Percentiles rank a stretch among this genome's conserved stretches.
Conservation (phyloP, 2,888 invertebrate genomes). For the Salticus scenicus region DNA sequence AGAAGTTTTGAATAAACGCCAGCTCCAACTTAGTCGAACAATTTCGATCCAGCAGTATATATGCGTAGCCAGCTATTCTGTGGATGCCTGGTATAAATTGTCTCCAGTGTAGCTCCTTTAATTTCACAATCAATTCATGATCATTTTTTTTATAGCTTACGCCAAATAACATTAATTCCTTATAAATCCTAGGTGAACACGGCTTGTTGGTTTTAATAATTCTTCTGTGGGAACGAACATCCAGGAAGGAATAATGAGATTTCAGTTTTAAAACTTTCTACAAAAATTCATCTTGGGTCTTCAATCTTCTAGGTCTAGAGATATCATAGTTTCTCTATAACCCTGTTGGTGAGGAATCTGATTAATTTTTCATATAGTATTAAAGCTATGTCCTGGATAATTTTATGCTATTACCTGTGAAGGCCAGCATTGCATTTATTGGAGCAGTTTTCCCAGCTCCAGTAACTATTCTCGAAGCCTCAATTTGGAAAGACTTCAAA, state of each 20-base stretch:
- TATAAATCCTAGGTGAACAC: not conserved
- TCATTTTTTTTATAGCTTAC: not conserved
- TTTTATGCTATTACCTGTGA: not conserved
- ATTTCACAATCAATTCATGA: not conserved
- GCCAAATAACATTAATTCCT: not conserved
- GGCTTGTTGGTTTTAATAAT: not conserved
- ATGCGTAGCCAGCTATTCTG: not conserved
- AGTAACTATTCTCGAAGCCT: too few species aligned
- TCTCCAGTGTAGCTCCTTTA: not conserved
- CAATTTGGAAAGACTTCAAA: too few species aligned
- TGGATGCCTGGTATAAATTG: not conserved
- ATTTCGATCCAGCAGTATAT: not conserved
- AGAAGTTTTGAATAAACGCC: not conserved
- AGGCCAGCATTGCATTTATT: too few species aligned
- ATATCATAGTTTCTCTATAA: slow-evolving; percentile 14
- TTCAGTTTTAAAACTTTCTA: slow-evolving; percentile 15
- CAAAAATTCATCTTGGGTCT: not conserved
- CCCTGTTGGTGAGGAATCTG: not conserved
- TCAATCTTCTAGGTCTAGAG: slow-evolving; percentile 10
- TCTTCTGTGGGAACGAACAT: not conserved
- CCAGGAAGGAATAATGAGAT: not conserved
- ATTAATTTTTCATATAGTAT: slow-evolving; percentile 17
- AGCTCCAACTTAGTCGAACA: slow-evolving; percentile 1
- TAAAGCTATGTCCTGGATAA: not conserved
- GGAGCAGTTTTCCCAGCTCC: too few species aligned